These are phyloP conservation scores for Orientallactaga sibirica DNA, from an alignment of 2,797 vertebrate species.

Conservation along the genomic window DNA sequence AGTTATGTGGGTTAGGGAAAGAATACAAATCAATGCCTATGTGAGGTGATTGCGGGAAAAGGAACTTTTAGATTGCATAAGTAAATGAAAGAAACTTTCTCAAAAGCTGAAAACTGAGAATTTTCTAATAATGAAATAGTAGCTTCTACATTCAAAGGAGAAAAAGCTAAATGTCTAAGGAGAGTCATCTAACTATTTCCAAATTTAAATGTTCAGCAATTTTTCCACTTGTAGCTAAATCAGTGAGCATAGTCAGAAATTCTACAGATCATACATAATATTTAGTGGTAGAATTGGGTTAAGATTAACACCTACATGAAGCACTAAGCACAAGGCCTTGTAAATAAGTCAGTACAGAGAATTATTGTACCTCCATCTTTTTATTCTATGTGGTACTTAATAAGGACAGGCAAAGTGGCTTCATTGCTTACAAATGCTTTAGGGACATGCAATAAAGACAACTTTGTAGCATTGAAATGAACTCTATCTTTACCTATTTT, in stretches of 20 bases:
- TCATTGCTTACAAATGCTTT: neutral
- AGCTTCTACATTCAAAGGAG: neutral
- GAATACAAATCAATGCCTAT: neutral
- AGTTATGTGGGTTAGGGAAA: neutral
- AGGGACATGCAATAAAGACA: neutral
- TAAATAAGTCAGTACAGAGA: neutral
- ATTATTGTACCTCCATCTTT: neutral
- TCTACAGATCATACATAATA: neutral
- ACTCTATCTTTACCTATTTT: neutral
- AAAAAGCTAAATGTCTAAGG: neutral
- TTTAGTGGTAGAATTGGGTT: neutral
- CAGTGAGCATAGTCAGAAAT: slow-evolving; percentile 4
- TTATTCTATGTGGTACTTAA: neutral
- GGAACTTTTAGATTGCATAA: neutral
- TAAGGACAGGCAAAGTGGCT: neutral
- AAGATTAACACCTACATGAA: neutral
- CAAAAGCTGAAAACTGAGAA: neutral
- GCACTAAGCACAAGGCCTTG: neutral
- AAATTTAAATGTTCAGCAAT: neutral
- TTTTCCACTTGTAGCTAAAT: neutral
- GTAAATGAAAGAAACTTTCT: slow-evolving; percentile 21
- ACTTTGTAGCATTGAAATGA: neutral
- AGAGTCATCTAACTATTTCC: neutral
- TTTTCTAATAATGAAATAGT: neutral
- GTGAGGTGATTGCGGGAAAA: neutral